phyloP scores from a whole-genome alignment of 2,113 vertebrate genomes.

The Pipra filicauda region DNA sequence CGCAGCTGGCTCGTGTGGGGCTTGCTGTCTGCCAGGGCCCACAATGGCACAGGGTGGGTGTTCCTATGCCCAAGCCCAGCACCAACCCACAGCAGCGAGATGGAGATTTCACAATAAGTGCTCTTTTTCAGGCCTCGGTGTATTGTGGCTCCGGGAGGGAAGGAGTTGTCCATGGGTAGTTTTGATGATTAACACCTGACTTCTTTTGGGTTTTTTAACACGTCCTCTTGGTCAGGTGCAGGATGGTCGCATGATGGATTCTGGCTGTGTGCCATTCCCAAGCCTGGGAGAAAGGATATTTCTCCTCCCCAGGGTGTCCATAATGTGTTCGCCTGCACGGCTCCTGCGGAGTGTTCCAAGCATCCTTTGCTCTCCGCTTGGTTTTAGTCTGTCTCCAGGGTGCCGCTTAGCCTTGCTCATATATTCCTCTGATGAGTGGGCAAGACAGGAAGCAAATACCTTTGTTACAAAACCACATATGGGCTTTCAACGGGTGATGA shows the following conservation, averaged over 20 bases:
- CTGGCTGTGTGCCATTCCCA: background rate
- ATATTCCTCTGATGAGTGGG: background rate
- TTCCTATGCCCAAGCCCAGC: background rate
- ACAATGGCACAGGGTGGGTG: accelerated
- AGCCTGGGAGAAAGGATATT: background rate
- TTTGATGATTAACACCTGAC: background rate
- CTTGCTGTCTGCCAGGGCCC: background rate
- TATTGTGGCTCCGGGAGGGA: background rate
- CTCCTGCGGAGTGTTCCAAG: background rate
- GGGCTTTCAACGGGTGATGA: conserved; percentile 8
- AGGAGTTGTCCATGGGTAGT: background rate
- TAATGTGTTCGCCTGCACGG: background rate
- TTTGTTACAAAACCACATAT: conserved; percentile 38
- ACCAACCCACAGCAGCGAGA: background rate
- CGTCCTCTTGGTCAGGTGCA: background rate
- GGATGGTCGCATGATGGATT: background rate
- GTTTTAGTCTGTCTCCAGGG: conserved; percentile 33
- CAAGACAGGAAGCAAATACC: conserved; percentile 36
- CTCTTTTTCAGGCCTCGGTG: background rate
- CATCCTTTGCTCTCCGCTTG: background rate
- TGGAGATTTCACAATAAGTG: background rate
- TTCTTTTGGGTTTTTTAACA: background rate
- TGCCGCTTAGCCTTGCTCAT: background rate
- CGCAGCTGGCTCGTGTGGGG: background rate
- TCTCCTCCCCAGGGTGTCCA: background rate